Conservation (phyloP, 2,797 vertebrate species). For the Pelodytes ibericus region DNA sequence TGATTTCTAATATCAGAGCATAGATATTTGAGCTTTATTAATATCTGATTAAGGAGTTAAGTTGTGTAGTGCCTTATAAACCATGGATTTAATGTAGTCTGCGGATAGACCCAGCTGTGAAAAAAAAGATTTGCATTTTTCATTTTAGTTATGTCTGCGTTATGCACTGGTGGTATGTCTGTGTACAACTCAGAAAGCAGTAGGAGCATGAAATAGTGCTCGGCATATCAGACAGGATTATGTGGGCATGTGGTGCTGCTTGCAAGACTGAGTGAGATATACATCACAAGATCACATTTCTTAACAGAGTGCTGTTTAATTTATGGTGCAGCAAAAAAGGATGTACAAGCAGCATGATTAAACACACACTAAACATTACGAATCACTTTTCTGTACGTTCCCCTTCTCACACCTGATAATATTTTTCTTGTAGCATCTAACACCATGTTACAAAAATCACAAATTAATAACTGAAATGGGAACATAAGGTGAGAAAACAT, state of each 20-base stretch:
- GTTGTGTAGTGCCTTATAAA: background rate
- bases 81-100: background rate
- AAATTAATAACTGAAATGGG: no score
- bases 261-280: conserved; percentile 18
- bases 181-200: conserved; percentile 26
- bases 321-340: conserved; percentile 28
- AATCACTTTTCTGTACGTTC: no score
- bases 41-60: background rate
- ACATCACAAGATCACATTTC: conserved; percentile 24
- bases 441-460: no score
- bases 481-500: no score
- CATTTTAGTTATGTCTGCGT: conserved; percentile 18
- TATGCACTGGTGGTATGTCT: conserved; percentile 23
- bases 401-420: no score
- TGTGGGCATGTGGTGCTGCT: conserved; percentile 26
- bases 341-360: conserved; percentile 15
- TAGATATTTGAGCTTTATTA: no score
- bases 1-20: no score
- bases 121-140: conserved; percentile 37
- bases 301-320: conserved; percentile 30
- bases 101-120: conserved; percentile 22
- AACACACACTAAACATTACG: background rate
- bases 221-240: conserved; percentile 28
- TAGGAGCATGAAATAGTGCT: conserved; percentile 37
- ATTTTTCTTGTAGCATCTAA: no score